phyloP scores from a whole-genome alignment of 2,888 invertebrate species.

The Nymphalis polychloros region DNA sequence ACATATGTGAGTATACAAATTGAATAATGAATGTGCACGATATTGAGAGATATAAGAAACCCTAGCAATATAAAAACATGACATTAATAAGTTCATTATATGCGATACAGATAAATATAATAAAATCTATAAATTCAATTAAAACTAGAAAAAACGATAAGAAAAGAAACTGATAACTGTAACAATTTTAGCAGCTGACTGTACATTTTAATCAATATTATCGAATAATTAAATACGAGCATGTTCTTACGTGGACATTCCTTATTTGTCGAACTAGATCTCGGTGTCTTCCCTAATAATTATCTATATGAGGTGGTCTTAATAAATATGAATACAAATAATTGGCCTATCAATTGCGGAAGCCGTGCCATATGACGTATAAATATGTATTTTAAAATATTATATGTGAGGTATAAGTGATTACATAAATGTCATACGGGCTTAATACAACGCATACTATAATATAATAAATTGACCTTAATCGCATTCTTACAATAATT shows the following conservation, averaged over 20 bases:
- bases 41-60: too few species aligned
- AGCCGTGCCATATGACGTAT: conserved; percentile 45
- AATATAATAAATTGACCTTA: conserved; percentile 2
- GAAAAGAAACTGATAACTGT: background rate
- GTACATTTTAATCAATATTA: background rate
- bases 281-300: conserved; percentile 59
- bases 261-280: conserved; percentile 45
- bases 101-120: background rate
- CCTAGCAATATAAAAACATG: too few species aligned
- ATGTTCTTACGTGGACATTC: conserved; percentile 40
- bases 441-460: conserved; percentile 3
- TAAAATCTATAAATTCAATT: background rate
- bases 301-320: conserved; percentile 48
- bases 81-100: too few species aligned
- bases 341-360: conserved; percentile 56
- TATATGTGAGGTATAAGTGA: conserved; percentile 9
- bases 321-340: conserved; percentile 60
- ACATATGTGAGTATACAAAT: too few species aligned
- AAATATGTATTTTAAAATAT: conserved; percentile 24
- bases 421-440: conserved; percentile 11
- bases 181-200: background rate
- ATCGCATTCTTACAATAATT: conserved; percentile 2
- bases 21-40: too few species aligned
- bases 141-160: background rate
- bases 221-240: conserved; percentile 5